A percentile compares a stretch with the other conserved stretches of the same genome.
Conservation (phyloP, 2,113 vertebrate species). For the Campylorhamphus procurvoides region DNA sequence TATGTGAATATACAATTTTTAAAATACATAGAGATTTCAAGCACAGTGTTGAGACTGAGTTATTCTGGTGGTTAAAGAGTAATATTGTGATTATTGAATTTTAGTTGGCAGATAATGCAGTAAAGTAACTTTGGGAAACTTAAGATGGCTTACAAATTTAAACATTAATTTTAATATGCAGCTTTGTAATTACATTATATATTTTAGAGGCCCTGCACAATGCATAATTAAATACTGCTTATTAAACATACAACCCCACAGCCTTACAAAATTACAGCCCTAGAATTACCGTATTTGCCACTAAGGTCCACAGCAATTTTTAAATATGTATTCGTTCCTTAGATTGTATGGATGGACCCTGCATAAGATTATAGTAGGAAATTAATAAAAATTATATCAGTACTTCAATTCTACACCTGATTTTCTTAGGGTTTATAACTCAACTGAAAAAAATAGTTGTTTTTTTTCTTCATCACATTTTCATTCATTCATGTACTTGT, state of each 20-base stretch:
- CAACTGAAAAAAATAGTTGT: not conserved
- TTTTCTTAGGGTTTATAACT: conserved; percentile 38
- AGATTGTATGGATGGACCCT: not conserved
- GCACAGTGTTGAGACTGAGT: not conserved
- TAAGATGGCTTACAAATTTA: not conserved
- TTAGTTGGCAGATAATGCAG: not conserved
- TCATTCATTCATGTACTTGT: not conserved
- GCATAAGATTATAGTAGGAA: not conserved
- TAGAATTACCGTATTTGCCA: not conserved
- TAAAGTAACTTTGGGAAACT: not conserved
- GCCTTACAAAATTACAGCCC: not conserved
- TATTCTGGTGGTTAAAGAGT: not conserved
- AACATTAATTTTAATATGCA: not conserved
- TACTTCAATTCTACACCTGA: not conserved
- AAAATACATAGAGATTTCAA: not conserved
- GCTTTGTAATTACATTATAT: not conserved
- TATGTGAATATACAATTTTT: not conserved
- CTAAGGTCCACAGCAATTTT: not conserved
- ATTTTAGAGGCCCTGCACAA: not conserved
- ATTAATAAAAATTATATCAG: conserved; percentile 16
- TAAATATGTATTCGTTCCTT: not conserved
- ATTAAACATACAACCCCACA: not conserved
- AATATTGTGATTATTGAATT: not conserved
- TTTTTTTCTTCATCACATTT: not conserved
- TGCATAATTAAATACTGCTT: not conserved